Conservation (phyloP, 2,113 vertebrate species). For the Rattus norvegicus region DNA sequence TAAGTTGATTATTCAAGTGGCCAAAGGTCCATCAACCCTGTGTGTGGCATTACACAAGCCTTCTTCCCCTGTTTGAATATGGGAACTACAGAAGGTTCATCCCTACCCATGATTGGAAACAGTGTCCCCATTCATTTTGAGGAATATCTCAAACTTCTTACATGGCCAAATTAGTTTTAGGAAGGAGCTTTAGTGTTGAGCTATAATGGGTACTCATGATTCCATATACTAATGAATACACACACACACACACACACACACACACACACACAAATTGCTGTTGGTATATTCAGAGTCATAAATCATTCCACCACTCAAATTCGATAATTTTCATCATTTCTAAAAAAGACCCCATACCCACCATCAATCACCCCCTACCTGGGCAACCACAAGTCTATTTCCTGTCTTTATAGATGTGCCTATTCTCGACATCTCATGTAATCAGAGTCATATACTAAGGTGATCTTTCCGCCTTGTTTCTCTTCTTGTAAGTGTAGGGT, state of each 20-base stretch:
- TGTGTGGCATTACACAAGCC: neutral
- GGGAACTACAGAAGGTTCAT: too few species aligned
- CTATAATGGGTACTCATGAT: neutral
- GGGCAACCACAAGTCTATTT: neutral
- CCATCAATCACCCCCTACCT: neutral
- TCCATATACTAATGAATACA: too few species aligned
- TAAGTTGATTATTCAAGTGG: neutral
- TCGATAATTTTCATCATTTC: neutral
- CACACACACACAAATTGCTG: neutral
- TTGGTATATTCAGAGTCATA: neutral
- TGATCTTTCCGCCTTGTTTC: neutral
- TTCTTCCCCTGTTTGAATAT: neutral
- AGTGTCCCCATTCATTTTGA: neutral
- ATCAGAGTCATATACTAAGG: too few species aligned
- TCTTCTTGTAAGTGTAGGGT: neutral
- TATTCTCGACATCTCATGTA: neutral
- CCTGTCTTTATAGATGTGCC: neutral
- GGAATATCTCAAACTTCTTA: neutral
- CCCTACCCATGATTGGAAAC: neutral
- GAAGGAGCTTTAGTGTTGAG: neutral
- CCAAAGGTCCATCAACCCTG: rapidly evolving
- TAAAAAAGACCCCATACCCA: neutral
- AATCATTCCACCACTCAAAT: neutral
- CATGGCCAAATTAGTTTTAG: neutral
- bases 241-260: too few species aligned